Evolutionary conservation across 2,113 vertebrate genomes (phyloP).

Genomic region (Saguinus midas): DNA sequence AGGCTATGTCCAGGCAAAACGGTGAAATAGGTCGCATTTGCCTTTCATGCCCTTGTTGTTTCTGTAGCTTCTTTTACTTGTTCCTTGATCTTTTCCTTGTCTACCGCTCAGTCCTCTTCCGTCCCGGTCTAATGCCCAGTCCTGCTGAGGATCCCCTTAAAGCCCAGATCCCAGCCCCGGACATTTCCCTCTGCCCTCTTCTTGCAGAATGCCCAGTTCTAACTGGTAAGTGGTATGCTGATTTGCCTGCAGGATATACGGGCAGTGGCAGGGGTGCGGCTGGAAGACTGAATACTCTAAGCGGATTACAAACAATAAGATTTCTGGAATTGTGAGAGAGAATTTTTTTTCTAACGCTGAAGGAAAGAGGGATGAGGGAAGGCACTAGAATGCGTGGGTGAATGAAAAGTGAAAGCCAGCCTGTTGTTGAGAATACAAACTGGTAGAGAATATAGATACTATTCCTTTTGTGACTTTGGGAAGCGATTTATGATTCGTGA

Average conservation of each 20-base stretch:
- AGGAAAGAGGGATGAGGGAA: not conserved
- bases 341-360: not conserved
- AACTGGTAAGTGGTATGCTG: not conserved
- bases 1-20: not conserved
- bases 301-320: conserved; percentile 12
- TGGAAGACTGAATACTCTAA: not conserved
- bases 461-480: not conserved
- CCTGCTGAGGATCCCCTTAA: not conserved
- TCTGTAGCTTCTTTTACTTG: not conserved
- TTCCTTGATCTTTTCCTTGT: not conserved
- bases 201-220: not conserved
- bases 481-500: conserved; percentile 13
- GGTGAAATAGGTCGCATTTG: not conserved
- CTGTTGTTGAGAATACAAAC: not conserved
- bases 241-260: not conserved
- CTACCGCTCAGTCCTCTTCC: not conserved
- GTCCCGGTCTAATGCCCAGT: not conserved
- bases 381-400: not conserved
- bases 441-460: not conserved
- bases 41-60: not conserved
- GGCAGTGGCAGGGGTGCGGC: no score
- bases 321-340: not conserved
- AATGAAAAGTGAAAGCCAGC: not conserved
- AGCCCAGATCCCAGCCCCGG: not conserved
- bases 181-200: not conserved